Conservation (phyloP, 2,797 vertebrate species). For the Gymnopithys bicolor region DNA sequence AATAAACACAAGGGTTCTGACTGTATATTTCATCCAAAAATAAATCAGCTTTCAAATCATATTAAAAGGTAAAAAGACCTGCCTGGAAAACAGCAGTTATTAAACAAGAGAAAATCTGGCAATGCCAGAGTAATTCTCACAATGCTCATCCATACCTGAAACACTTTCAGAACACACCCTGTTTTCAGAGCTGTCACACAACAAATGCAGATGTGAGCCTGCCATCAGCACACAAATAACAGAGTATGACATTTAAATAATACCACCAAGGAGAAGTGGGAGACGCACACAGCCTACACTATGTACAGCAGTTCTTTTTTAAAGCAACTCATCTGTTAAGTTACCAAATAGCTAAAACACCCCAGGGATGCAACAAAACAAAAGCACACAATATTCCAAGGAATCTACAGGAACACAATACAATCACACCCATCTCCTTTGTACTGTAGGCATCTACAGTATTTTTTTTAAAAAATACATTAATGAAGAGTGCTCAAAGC, state of each 20-base stretch:
- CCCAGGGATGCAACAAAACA: conserved; percentile 19
- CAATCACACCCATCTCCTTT: background rate
- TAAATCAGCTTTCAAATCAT: conserved; percentile 43
- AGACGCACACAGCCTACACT: conserved; percentile 10
- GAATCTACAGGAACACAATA: background rate
- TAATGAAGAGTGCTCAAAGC: background rate
- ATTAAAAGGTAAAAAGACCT: background rate
- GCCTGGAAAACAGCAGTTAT: background rate
- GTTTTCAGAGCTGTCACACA: conserved; percentile 57
- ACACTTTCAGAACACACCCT: conserved; percentile 10
- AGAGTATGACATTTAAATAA: conserved; percentile 60
- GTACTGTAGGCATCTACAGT: background rate
- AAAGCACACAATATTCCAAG: background rate
- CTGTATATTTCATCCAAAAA: conserved; percentile 12
- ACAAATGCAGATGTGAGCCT: conserved; percentile 33
- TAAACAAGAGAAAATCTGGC: conserved; percentile 16
- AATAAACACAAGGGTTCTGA: conserved; percentile 6
- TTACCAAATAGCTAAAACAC: conserved; percentile 33
- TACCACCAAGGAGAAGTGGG: conserved; percentile 19
- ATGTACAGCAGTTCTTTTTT: background rate
- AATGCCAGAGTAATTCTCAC: conserved; percentile 28
- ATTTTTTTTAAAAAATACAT: background rate
- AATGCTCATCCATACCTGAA: background rate
- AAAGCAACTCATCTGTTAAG: conserved; percentile 31
- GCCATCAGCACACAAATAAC: conserved; percentile 43